Base-by-base conservation (phyloP, 2,888 invertebrate species). In the Harpalus rubripes region DNA sequence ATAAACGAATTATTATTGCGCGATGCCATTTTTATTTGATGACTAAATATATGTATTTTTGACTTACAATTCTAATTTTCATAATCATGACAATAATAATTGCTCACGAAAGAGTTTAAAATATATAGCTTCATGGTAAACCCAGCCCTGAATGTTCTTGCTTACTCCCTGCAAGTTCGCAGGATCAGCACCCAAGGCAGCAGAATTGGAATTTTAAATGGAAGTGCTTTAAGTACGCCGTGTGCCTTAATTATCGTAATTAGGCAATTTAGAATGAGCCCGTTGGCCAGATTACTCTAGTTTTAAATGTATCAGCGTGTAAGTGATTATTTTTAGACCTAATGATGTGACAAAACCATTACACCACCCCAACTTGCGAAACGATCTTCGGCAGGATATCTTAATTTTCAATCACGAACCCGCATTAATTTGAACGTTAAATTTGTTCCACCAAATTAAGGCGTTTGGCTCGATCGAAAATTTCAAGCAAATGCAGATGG, bases 321-420 rank as follows among this genome's bases (percentile, higher is more conserved):
- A 52, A 52, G 74, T 41, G 78, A 78, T 78, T 78, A 78, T 78
- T 56, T 58, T 58, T 78, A 58, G 56, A 56, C 41, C 32, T 58
- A 58, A 78, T 78, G 78, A 78, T 78, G 78, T 78, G 78, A 26
- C 78, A 58, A 74, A 74, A 74, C 18, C 72, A 74, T 74, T 74
- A 74, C 15, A 74, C 72, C 52, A 18, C 72, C 44, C 68, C 15
- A 68, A 68, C 39, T 68, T 68, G 68, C 68, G 39, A 68, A 68
- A 68, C 68, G 68, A 68, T 68, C 32, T 68, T 68, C 26, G 22
- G 22, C 39, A 3, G 10, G 39, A 68, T 39, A 32, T 68, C 15
- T 68, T 68, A 68, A 68, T 68, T 68, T 68, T 26, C 68, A 68
- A 68, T 68, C 68, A 68, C 15, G 68, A 4, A n/a, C 15, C 39